phyloP scores from a whole-genome alignment of 2,113 vertebrate species.

The Chascanopsetta lugubris region DNA sequence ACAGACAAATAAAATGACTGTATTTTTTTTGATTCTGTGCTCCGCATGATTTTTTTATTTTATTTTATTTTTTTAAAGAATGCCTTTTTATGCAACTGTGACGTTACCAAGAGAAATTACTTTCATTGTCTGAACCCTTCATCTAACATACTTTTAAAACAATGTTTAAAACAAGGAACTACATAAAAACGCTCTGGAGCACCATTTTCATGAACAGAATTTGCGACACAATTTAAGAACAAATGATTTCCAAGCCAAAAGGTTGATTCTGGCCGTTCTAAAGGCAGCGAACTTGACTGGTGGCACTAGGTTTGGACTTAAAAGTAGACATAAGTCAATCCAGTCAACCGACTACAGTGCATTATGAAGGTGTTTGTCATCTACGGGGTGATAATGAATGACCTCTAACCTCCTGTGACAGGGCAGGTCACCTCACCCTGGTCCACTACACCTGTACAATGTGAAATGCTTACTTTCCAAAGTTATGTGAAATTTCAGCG shows the following conservation, averaged over 20 bases:
- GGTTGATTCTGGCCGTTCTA: slow-evolving; percentile 45
- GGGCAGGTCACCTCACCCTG: slow-evolving; percentile 57
- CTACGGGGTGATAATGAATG: slow-evolving; percentile 47
- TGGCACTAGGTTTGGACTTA: slow-evolving; percentile 65
- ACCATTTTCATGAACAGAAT: slow-evolving; percentile 44
- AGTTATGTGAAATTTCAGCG: slow-evolving; percentile 40
- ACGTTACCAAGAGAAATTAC: slow-evolving; percentile 19
- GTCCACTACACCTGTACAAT: slow-evolving; percentile 70
- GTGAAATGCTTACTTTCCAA: slow-evolving; percentile 59
- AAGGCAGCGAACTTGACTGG: slow-evolving; percentile 67
- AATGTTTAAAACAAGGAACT: slow-evolving; percentile 61
- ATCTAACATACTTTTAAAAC: slow-evolving; percentile 33
- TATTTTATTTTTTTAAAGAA: slow-evolving; percentile 13
- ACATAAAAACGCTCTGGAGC: slow-evolving; percentile 66
- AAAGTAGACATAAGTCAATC: slow-evolving; percentile 51
- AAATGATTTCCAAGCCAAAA: slow-evolving; percentile 33
- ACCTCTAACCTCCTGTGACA: slow-evolving; percentile 46
- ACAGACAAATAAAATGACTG: slow-evolving; percentile 1
- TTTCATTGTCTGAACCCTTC: slow-evolving; percentile 53
- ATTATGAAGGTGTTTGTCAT: slow-evolving; percentile 46
- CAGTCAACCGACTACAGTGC: slow-evolving; percentile 67
- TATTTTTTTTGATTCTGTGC: slow-evolving; percentile 29
- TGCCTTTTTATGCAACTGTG: slow-evolving; percentile 6
- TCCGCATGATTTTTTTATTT: not conserved
- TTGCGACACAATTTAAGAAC: slow-evolving; percentile 41